Percentiles rank a stretch among this genome's conserved stretches.
These are phyloP conservation scores for Leptoclinus maculatus DNA, from an alignment of 2,797 vertebrate genomes.

Conservation along the genomic window DNA sequence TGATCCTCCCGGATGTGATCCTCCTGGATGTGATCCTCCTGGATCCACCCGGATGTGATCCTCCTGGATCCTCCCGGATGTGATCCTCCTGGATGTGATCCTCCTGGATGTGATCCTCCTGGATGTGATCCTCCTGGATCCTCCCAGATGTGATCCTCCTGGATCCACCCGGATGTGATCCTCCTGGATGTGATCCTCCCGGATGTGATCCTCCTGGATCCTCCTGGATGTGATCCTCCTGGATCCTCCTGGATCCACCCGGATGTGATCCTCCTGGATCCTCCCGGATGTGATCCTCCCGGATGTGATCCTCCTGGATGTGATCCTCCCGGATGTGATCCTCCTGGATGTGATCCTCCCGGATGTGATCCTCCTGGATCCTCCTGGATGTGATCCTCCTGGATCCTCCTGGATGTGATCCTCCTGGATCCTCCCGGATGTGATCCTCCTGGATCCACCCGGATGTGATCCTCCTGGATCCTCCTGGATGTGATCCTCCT, in stretches of 20 bases:
- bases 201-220: neutral
- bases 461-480: conserved; percentile 11
- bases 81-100: neutral
- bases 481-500: neutral
- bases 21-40: neutral
- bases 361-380: neutral
- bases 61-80: neutral
- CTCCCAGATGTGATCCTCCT: too few relatives aligned
- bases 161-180: too few relatives aligned
- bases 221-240: too few relatives aligned
- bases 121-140: neutral
- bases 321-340: neutral
- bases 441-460: too few relatives aligned
- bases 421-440: neutral
- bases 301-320: too few relatives aligned
- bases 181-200: neutral
- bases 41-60: neutral
- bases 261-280: conserved; percentile 11
- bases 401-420: neutral
- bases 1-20: neutral
- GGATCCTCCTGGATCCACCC: too few relatives aligned
- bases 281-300: neutral
- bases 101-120: neutral
- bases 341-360: neutral
- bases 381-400: neutral